These are phyloP conservation scores for Stratiolaelaps scimitus DNA, from an alignment of 1,140 invertebrate genomes.

Conservation along the genomic window DNA sequence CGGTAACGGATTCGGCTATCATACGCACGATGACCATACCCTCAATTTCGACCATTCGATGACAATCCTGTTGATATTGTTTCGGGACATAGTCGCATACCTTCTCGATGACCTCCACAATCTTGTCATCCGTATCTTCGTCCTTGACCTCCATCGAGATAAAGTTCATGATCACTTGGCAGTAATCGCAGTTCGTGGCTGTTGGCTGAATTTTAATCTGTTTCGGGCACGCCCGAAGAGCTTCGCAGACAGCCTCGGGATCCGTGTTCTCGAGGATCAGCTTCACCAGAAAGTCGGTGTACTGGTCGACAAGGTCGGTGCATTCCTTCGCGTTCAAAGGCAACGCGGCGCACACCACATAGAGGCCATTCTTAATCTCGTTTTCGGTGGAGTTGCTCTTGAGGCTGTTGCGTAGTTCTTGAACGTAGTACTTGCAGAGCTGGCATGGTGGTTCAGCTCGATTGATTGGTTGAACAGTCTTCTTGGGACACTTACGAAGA, in stretches of 20 bases:
- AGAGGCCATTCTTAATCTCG: neutral
- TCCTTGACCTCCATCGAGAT: constrained; percentile 4
- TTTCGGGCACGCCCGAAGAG: constrained; percentile 2
- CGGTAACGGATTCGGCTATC: neutral
- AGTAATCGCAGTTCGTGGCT: constrained; percentile 14
- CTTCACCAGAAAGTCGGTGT: neutral
- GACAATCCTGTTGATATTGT: neutral
- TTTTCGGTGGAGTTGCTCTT: neutral
- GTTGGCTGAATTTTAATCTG: constrained; percentile 2
- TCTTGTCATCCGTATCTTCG: constrained; percentile 11
- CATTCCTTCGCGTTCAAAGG: neutral
- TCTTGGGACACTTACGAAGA: constrained; percentile 2
- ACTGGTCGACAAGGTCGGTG: neutral
- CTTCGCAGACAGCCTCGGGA: constrained; percentile 3
- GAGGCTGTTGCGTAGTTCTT: neutral
- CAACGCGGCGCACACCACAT: neutral
- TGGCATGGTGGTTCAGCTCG: constrained; percentile 16
- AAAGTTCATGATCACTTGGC: constrained; percentile 2
- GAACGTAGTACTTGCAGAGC: neutral
- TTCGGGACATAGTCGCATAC: neutral
- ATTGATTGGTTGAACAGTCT: neutral
- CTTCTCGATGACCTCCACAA: neutral
- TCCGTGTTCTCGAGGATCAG: constrained; percentile 2
- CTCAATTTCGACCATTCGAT: constrained; percentile 18
- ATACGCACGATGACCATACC: constrained; percentile 7